phyloP scores from a whole-genome alignment of 2,888 invertebrate species.

The Eupithecia centaureata region DNA sequence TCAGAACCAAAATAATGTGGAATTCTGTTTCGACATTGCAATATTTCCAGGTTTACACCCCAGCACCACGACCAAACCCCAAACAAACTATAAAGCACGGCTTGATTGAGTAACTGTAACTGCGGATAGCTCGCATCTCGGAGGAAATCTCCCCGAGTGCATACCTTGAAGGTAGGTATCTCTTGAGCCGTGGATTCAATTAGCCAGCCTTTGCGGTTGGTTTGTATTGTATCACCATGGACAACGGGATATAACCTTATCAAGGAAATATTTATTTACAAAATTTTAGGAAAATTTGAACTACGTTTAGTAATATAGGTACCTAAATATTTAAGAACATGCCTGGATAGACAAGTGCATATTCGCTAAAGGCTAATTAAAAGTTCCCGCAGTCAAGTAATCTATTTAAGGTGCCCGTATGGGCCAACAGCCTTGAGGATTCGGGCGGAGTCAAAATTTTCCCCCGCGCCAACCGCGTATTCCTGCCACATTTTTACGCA shows the following conservation, averaged over 20 bases:
- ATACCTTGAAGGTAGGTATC: constrained; percentile 32
- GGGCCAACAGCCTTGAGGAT: too few relatives aligned
- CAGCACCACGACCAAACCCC: not conserved
- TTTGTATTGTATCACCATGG: not conserved
- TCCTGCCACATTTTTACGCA: too few relatives aligned
- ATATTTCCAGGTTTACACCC: not conserved
- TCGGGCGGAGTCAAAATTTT: too few relatives aligned
- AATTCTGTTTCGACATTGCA: not conserved
- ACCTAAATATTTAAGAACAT: too few relatives aligned
- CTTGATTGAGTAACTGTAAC: constrained; percentile 11
- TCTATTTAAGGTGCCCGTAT: too few relatives aligned
- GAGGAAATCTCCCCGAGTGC: constrained; percentile 38
- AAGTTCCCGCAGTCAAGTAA: too few relatives aligned
- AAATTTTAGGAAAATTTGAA: too few relatives aligned
- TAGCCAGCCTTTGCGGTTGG: constrained; percentile 4
- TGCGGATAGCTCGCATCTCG: constrained; percentile 34
- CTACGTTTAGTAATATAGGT: too few relatives aligned
- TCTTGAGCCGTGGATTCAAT: constrained; percentile 19
- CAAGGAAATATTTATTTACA: constrained; percentile 2
- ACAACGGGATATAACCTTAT: not conserved
- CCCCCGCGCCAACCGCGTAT: too few relatives aligned
- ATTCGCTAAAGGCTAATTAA: too few relatives aligned
- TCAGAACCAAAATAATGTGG: not conserved
- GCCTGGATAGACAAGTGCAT: too few relatives aligned
- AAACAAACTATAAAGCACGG: not conserved